These are phyloP conservation scores for Cecidostiba fungosa DNA, from an alignment of 2,888 invertebrate species.

Conservation along the genomic window DNA sequence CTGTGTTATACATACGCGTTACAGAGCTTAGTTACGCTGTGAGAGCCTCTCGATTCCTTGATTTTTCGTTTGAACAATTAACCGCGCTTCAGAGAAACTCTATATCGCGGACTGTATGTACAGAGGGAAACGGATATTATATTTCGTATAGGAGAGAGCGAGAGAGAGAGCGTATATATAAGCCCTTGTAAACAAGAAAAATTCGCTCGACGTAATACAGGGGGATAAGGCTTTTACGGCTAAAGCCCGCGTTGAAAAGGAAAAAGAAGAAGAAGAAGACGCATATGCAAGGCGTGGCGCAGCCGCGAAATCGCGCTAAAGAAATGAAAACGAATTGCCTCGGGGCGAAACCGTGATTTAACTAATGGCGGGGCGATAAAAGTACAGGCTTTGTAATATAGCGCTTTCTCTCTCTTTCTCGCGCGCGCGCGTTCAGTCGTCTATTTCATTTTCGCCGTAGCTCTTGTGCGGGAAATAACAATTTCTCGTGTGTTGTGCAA, in stretches of 20 bases:
- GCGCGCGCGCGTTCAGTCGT: constrained; percentile 21
- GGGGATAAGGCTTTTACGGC: neutral
- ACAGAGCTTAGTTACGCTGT: neutral
- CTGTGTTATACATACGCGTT: neutral
- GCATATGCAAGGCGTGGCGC: constrained; percentile 23
- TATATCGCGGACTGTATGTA: neutral
- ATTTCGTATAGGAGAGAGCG: neutral
- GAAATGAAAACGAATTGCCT: constrained; percentile 66
- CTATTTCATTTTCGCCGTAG: constrained; percentile 9
- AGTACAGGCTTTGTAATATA: constrained; percentile 12
- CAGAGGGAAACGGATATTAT: neutral
- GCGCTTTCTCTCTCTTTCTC: too few relatives aligned
- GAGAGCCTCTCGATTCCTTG: neutral
- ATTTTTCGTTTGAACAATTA: neutral
- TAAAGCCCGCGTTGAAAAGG: neutral
- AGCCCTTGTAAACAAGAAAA: constrained; percentile 6
- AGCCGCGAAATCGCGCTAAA: constrained; percentile 38
- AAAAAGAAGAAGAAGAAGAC: neutral
- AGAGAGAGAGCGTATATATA: neutral
- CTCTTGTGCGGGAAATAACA: neutral
- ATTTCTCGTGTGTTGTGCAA: neutral
- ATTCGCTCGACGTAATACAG: neutral
- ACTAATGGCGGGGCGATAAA: constrained; percentile 48
- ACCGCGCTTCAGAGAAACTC: neutral
- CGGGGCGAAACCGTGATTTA: constrained; percentile 60